A percentile compares a stretch with the other conserved stretches of the same genome.
phyloP scores from a whole-genome alignment of 2,797 vertebrate genomes.

The Heterohyrax brucei region DNA sequence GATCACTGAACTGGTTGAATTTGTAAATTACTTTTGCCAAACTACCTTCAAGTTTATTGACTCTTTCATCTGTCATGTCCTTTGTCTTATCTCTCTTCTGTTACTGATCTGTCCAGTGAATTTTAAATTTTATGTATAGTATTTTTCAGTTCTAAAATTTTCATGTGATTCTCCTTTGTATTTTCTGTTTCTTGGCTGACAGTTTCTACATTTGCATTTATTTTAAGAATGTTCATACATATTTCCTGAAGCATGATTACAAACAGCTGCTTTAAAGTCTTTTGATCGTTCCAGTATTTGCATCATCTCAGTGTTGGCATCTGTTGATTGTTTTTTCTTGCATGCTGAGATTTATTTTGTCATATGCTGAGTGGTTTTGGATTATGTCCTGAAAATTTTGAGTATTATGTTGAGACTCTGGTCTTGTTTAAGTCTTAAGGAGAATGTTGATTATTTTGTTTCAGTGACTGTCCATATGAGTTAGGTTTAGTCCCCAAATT shows the following conservation, averaged over 20 bases:
- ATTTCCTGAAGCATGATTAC: not conserved
- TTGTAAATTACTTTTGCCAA: not conserved
- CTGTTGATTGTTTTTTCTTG: not conserved
- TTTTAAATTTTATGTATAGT: constrained; percentile 9
- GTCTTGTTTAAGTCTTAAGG: too few relatives aligned
- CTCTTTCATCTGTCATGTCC: not conserved
- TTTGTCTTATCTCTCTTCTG: not conserved
- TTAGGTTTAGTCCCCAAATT: too few relatives aligned
- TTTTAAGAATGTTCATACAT: not conserved
- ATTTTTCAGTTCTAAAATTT: not conserved
- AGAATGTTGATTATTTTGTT: too few relatives aligned
- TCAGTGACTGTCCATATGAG: too few relatives aligned
- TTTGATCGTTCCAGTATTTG: not conserved
- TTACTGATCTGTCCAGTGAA: not conserved
- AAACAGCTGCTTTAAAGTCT: not conserved
- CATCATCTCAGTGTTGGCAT: not conserved
- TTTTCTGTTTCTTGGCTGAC: not conserved
- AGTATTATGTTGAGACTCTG: too few relatives aligned
- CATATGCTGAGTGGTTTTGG: not conserved
- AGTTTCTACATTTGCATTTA: not conserved
- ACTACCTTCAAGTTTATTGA: not conserved
- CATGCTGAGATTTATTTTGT: not conserved
- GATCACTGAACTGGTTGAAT: not conserved
- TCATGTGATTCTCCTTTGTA: not conserved
- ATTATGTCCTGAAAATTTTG: not conserved